These are phyloP conservation scores for Balearica regulorum DNA, from an alignment of 2,797 vertebrate species.

Conservation along the genomic window DNA sequence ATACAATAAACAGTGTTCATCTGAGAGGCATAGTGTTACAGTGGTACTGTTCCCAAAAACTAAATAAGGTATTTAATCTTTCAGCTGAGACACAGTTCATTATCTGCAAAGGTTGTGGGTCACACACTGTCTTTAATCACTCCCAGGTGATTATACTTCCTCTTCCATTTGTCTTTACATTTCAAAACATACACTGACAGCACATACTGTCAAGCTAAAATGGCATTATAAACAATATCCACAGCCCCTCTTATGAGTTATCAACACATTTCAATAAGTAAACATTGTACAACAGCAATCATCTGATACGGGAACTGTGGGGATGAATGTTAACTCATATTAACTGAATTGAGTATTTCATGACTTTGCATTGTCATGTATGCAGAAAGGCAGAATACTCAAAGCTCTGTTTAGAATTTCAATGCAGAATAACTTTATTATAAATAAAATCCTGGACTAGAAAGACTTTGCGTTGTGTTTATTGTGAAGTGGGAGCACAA, in stretches of 20 bases:
- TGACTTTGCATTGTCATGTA: background rate
- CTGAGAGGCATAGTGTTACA: background rate
- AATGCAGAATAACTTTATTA: background rate
- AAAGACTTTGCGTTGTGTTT: background rate
- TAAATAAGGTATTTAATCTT: constrained; percentile 31
- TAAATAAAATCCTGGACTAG: background rate
- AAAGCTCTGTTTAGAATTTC: background rate
- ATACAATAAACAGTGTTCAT: constrained; percentile 51
- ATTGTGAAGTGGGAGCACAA: background rate
- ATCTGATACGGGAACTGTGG: background rate
- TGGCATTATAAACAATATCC: background rate
- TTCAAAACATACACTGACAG: background rate
- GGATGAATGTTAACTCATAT: accelerated
- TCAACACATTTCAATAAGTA: background rate
- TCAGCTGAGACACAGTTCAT: constrained; percentile 2
- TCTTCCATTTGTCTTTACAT: background rate
- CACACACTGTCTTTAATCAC: background rate
- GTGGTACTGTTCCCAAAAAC: constrained; percentile 25
- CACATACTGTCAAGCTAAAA: background rate
- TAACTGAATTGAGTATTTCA: background rate
- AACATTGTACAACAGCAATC: background rate
- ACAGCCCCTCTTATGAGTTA: background rate
- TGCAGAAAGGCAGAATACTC: background rate
- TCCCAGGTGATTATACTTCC: background rate
- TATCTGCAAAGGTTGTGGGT: background rate